Base-by-base conservation (phyloP, 2,797 vertebrate species). In the Chelmon rostratus region DNA sequence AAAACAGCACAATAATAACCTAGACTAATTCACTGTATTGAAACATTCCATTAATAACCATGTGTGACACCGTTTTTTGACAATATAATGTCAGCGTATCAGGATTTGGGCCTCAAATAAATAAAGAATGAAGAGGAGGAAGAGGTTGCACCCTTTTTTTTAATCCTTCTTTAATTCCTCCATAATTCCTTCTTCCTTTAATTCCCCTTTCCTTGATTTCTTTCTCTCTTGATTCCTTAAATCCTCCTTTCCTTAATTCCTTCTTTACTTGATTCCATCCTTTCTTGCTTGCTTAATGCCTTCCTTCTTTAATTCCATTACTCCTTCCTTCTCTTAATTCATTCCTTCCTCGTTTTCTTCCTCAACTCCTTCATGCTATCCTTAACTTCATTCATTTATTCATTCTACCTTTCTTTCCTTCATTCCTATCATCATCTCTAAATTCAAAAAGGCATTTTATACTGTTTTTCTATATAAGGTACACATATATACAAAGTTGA, bases 1-100 rank as follows among this genome's bases (percentile, higher is more conserved):
- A 21, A 65, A 77, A 70, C 31, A 81, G 8, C 1, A 49, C 4
- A 66, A 64, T 46, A 71, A 74, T 46, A 18, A 63, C 5, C 0
- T 1, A 18, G n/a, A 58, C 3, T 66, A 33, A 62, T 46, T 71
- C 5, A 13, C 28, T 3, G 38, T 33, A 49, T 4, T 63, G 3
- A 59, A 74, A 58, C 18, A 59, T 23, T 4, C 11, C 5, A 21
- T 75, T 13, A 28, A 31, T 78, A 15, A 28, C 21, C 13, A 28
- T 15, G 25, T 46, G 28, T 15, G 44, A 68, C 6, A 8, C 11
- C 5, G 2, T 71, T 38, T 68, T 28, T 46, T 1, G 33, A 67
- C 25, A 77, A 35, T 19, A 15, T 1, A 42, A 35, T 8, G 69
- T 61, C 0, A 19, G 12, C n/a, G 23, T 16, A 59, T 19, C 35